phyloP scores from a whole-genome alignment of 2,113 vertebrate species.

The Pelodiscus sinensis region DNA sequence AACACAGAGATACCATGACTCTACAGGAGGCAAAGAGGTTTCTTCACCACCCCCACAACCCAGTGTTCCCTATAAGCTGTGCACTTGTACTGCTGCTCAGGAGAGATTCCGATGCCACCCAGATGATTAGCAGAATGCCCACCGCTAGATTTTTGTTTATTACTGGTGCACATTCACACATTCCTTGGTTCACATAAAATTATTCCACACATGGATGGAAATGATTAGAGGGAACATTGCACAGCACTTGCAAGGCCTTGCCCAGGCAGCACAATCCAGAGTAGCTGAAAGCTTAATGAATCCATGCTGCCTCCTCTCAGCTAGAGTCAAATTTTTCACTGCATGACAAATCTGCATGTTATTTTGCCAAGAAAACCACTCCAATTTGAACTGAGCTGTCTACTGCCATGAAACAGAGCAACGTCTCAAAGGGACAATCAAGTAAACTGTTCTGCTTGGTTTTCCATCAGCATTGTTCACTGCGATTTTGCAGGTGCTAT shows the following conservation, averaged over 20 bases:
- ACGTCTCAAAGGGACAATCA: background rate
- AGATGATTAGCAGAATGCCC: too few species aligned
- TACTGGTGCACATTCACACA: too few species aligned
- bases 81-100: too few species aligned
- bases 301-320: background rate
- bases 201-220: too few species aligned
- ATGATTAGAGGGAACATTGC: too few species aligned
- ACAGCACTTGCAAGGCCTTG: background rate
- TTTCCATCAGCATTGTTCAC: background rate
- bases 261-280: background rate
- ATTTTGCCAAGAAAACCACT: background rate
- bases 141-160: too few species aligned
- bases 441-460: background rate
- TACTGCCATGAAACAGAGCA: background rate
- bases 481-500: background rate
- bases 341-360: background rate
- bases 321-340: background rate
- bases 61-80: too few species aligned
- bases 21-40: background rate
- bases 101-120: too few species aligned
- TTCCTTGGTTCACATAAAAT: too few species aligned
- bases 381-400: background rate
- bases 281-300: background rate
- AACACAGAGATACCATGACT: background rate
- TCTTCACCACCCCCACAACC: background rate